Evolutionary conservation across 2,113 vertebrate genomes (phyloP).

Genomic region (Sciurus niger): DNA sequence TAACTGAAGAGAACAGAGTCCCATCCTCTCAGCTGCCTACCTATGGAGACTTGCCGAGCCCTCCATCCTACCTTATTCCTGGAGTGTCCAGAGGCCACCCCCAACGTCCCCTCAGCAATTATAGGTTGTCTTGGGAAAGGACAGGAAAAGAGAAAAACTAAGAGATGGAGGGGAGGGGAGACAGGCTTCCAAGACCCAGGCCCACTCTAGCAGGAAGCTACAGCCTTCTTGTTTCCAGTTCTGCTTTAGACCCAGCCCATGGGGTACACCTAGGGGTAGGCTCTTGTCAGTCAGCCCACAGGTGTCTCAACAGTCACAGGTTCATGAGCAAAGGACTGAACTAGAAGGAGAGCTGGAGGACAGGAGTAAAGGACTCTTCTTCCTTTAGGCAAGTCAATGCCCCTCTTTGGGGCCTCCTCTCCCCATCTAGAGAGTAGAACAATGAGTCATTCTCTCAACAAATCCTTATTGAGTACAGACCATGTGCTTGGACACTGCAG

Average conservation of each 20-base stretch:
- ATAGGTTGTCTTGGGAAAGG: conserved; percentile 7
- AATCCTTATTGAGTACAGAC: conserved; percentile 40
- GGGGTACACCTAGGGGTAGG: not conserved
- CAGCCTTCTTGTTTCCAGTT: not conserved
- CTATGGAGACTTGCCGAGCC: not conserved
- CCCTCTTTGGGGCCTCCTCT: conserved; percentile 13
- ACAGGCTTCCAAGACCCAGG: not conserved
- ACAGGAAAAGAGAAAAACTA: not conserved
- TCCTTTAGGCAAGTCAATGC: conserved; percentile 42
- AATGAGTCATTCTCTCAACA: conserved; percentile 56
- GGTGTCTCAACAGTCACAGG: not conserved
- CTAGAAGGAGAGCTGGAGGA: not conserved
- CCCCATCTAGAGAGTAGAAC: conserved; percentile 58
- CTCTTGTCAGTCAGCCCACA: not conserved
- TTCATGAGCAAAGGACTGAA: not conserved
- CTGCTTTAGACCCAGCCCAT: not conserved
- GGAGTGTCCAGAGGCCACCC: not conserved
- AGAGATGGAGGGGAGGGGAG: not conserved
- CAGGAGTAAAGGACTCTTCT: not conserved
- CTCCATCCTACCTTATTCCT: not conserved
- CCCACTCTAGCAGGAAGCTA: not conserved
- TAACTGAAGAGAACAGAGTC: not conserved
- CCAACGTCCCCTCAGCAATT: not conserved
- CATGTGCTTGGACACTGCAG: conserved; percentile 20
- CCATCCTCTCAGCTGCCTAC: not conserved